Evolutionary conservation across 2,113 vertebrate species (phyloP), one percentile per base, ranked within the genome.

Genomic region (Lutjanus erythropterus): DNA sequence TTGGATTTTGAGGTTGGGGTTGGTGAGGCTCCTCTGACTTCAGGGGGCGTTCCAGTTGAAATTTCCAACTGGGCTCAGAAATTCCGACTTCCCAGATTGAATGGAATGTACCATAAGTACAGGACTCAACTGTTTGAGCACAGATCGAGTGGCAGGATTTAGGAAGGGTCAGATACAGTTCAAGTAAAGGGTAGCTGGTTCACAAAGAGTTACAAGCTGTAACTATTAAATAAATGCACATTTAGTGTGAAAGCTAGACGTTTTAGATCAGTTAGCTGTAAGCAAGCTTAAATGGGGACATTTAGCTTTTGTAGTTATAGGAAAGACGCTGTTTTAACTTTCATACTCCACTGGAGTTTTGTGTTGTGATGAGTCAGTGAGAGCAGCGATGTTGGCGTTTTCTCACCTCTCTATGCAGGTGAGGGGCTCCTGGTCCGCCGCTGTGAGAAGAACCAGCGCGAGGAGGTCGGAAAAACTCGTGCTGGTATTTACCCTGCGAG

Each of bases 381-480:
- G 90, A 91, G 31, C 23, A n/a, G 25, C 10, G 42, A 39, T 14
- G n/a, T 12, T 39, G 50, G 12, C 2, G 10, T 73, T 73, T 91
- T 91, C 86, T 86, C 88, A 80, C 49, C 86, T 82, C 60, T 35
- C 58, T 42, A 10, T 68, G 73, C 90, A 89, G 92, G 89, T 89
- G 80, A 90, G 2, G 33, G 53, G 37, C 72, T 73, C 42, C 67
- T 23, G 72, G 14, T 31, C 70, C n/a, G 46, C 19, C 37, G 37
- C 78, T 86, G 80, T 86, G 84, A 88, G 86, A 90, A 89, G 80
- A 74, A 44, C 65, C 46, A 4, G 23, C 1, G 6, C 44, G 9
- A 27, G 25, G 58, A 12, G 1, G 37, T 31, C 2, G 11, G 65
- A 78, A 84, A 81, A 75, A 68, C 55, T 80, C 0, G 6, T 59